Percentiles rank a stretch among this genome's conserved stretches.
Conservation (phyloP, 2,888 invertebrate genomes). For the Cheilosia vulpina region DNA sequence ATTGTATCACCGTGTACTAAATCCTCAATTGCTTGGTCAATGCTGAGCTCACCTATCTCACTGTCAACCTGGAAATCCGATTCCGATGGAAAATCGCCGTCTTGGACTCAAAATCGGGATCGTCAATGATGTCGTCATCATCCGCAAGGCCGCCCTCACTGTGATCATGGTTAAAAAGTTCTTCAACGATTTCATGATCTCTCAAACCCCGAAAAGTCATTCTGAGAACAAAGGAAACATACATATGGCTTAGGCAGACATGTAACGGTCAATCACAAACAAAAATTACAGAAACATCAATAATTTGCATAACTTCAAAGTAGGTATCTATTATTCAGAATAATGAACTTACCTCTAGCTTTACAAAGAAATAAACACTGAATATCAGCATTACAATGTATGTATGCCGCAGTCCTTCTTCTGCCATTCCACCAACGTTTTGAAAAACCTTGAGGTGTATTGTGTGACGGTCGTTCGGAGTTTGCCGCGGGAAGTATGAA, state of each 20-base stretch:
- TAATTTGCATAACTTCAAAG: neutral
- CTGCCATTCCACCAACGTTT: no score
- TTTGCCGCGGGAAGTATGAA: no score
- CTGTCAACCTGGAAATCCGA: neutral
- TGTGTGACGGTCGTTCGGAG: no score
- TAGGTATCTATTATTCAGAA: conserved; percentile 15
- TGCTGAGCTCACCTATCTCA: neutral
- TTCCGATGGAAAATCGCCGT: conserved; percentile 1
- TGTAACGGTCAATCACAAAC: conserved; percentile 10
- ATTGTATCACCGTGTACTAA: neutral
- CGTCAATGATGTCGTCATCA: conserved; percentile 9
- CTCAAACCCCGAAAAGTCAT: conserved; percentile 10
- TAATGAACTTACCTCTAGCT: conserved; percentile 10
- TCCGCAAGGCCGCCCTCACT: conserved; percentile 13
- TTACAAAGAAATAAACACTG: conserved; percentile 8
- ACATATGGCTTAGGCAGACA: conserved; percentile 4
- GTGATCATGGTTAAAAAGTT: conserved; percentile 14
- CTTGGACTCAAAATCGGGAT: conserved; percentile 9
- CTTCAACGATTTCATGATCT: conserved; percentile 9
- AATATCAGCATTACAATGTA: neutral
- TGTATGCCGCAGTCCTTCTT: no score
- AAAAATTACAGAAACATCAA: conserved; percentile 8
- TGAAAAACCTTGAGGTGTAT: no score
- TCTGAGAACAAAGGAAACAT: conserved; percentile 1
- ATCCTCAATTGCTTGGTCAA: neutral